phyloP scores from a whole-genome alignment of 1,140 invertebrate genomes.

The Cylas formicarius region DNA sequence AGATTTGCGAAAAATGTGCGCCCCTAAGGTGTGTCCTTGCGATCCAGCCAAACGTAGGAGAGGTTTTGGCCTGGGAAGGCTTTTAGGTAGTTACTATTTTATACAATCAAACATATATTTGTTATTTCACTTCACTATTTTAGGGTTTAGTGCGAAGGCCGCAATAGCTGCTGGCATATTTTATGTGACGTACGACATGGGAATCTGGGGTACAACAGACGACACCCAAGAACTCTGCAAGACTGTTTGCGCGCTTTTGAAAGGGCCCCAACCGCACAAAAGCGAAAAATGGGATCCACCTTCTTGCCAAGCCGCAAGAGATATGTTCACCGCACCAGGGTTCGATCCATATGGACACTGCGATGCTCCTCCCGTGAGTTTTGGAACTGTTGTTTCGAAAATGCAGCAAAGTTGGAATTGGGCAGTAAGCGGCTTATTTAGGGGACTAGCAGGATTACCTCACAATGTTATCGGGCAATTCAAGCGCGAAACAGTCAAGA shows the following conservation, averaged over 20 bases:
- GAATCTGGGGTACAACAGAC: slow-evolving; percentile 31
- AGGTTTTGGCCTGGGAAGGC: slow-evolving; percentile 1
- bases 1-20: slow-evolving; percentile 32
- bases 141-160: slow-evolving; percentile 28
- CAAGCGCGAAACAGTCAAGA: too few relatives aligned
- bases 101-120: not conserved
- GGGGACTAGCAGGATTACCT: slow-evolving; percentile 21
- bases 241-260: slow-evolving; percentile 18
- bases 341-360: slow-evolving; percentile 19
- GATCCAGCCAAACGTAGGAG: slow-evolving; percentile 7
- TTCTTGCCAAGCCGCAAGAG: slow-evolving; percentile 43
- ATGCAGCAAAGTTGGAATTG: slow-evolving; percentile 25
- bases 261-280: slow-evolving; percentile 12
- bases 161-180: slow-evolving; percentile 22
- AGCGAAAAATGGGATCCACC: slow-evolving; percentile 25
- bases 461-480: slow-evolving; percentile 11
- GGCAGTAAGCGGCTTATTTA: slow-evolving; percentile 16
- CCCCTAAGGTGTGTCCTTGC: slow-evolving; percentile 23
- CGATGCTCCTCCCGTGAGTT: slow-evolving; percentile 21
- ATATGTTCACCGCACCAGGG: slow-evolving; percentile 17
- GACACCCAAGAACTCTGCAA: slow-evolving; percentile 28
- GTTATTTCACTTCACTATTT: not conserved
- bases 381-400: slow-evolving; percentile 12
- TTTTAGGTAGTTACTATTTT: not conserved
- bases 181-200: slow-evolving; percentile 30